Conservation (phyloP, 2,113 vertebrate genomes). For the Malurus elegans region DNA sequence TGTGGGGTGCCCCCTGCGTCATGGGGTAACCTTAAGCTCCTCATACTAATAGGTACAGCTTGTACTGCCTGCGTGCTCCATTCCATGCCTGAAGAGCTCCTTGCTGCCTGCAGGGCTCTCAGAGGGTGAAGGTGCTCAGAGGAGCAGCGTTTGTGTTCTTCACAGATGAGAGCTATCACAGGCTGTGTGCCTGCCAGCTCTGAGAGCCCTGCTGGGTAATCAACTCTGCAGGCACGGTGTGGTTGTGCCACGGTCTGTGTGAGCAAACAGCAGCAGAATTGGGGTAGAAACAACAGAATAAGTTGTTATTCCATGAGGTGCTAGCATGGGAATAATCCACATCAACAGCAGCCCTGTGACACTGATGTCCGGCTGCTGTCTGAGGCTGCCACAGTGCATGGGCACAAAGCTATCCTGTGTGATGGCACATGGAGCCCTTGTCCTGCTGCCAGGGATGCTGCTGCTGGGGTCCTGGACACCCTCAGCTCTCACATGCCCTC, state of each 20-base stretch:
- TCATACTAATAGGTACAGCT: background rate
- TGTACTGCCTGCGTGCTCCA: accelerated
- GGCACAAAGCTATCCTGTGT: background rate
- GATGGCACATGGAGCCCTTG: background rate
- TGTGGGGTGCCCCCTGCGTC: accelerated
- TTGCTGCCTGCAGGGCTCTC: background rate
- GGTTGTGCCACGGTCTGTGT: accelerated
- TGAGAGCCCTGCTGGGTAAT: background rate
- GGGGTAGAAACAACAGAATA: background rate
- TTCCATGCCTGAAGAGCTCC: background rate
- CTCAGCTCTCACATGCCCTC: background rate
- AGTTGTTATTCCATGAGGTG: background rate
- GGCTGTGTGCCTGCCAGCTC: background rate
- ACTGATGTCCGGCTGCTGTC: accelerated
- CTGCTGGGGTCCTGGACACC: background rate
- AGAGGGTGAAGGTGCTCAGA: background rate
- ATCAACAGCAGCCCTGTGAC: background rate
- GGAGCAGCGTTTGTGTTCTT: background rate
- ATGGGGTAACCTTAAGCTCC: background rate
- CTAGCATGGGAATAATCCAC: background rate
- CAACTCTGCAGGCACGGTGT: background rate
- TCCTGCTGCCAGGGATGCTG: background rate
- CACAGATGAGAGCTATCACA: background rate
- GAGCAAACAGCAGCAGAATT: background rate
- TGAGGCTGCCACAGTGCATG: accelerated